Conservation (phyloP, 2,797 vertebrate species). For the Gephyroberyx darwinii region DNA sequence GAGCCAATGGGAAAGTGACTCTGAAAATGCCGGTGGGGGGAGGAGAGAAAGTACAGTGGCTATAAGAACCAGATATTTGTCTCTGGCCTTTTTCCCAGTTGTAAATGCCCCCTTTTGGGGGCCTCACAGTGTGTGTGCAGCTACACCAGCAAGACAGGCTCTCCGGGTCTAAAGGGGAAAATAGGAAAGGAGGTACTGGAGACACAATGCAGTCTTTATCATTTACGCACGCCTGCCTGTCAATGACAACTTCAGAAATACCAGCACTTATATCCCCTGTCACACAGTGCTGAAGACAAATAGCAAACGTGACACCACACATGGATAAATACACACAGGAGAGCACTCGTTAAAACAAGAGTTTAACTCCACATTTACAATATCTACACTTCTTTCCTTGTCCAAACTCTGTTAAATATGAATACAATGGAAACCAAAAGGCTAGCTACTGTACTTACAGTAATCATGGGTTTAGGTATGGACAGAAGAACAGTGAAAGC, state of each 20-base stretch:
- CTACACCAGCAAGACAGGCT: constrained; percentile 74
- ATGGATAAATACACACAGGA: constrained; percentile 36
- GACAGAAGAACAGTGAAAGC: constrained; percentile 44
- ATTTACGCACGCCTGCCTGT: constrained; percentile 73
- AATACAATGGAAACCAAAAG: constrained; percentile 12
- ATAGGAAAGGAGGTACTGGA: constrained; percentile 69
- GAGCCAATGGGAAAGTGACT: constrained; percentile 72
- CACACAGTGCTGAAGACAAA: constrained; percentile 47
- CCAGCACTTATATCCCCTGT: constrained; percentile 59
- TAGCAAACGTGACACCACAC: constrained; percentile 50
- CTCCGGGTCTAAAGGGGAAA: constrained; percentile 70
- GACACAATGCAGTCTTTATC: constrained; percentile 84
- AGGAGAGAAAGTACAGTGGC: constrained; percentile 70
- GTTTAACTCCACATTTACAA: not conserved
- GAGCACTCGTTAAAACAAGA: constrained; percentile 34
- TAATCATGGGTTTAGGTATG: constrained; percentile 14
- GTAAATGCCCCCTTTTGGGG: constrained; percentile 82
- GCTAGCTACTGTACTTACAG: constrained; percentile 37
- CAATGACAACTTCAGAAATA: constrained; percentile 70
- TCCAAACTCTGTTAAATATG: constrained; percentile 5
- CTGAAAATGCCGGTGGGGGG: constrained; percentile 64
- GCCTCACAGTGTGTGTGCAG: constrained; percentile 79
- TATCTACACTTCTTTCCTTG: not conserved
- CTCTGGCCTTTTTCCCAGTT: constrained; percentile 79
- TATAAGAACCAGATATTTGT: constrained; percentile 83